phyloP scores from a whole-genome alignment of 2,888 invertebrate genomes.

The Microdon myrmicae region DNA sequence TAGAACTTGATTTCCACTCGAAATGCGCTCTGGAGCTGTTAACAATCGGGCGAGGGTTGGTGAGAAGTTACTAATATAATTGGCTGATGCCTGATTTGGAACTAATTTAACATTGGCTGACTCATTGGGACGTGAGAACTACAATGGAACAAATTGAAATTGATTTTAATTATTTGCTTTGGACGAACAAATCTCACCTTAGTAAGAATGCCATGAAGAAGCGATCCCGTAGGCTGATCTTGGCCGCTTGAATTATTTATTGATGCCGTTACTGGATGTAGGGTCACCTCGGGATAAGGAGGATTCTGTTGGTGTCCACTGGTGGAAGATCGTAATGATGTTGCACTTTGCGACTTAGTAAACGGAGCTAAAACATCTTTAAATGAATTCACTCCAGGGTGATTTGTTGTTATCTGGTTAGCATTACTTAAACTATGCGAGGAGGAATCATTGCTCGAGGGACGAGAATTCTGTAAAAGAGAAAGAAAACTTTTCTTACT shows the following conservation, averaged over 20 bases:
- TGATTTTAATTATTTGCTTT: not conserved
- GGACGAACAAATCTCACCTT: constrained; percentile 70
- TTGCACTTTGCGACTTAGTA: constrained; percentile 67
- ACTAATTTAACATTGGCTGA: constrained; percentile 34
- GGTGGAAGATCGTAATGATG: constrained; percentile 27
- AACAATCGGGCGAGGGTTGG: constrained; percentile 83
- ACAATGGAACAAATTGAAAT: not conserved
- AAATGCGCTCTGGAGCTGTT: constrained; percentile 72
- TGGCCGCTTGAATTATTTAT: constrained; percentile 63
- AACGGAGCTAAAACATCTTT: constrained; percentile 82
- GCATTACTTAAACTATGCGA: constrained; percentile 65
- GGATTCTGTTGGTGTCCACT: constrained; percentile 53
- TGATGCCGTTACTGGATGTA: constrained; percentile 73
- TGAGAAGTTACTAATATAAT: constrained; percentile 66
- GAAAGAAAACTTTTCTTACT: constrained; percentile 41
- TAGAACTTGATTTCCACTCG: constrained; percentile 21
- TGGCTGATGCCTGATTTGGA: constrained; percentile 47
- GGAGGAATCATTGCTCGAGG: constrained; percentile 69
- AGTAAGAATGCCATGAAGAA: constrained; percentile 81
- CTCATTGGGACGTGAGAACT: constrained; percentile 38
- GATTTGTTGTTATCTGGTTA: constrained; percentile 35
- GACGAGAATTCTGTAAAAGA: constrained; percentile 59
- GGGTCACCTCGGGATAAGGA: constrained; percentile 81
- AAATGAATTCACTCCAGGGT: constrained; percentile 68
- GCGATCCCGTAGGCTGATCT: constrained; percentile 69